These are phyloP conservation scores for Diplolepis rosae DNA, from an alignment of 2,888 invertebrate genomes.

Conservation along the genomic window DNA sequence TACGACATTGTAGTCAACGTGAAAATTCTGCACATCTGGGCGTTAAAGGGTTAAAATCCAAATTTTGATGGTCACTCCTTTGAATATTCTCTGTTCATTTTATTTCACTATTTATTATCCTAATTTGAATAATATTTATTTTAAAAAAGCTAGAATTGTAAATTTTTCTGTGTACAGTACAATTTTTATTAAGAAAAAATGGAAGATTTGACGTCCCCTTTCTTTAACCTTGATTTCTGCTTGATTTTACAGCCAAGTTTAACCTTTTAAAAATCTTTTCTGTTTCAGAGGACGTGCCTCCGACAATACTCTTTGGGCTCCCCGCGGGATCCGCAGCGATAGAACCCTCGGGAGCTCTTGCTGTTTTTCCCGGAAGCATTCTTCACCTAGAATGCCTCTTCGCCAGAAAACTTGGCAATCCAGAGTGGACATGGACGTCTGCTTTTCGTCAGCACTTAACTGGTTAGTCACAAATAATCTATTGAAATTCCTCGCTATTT, in stretches of 20 bases:
- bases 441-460: slow-evolving; percentile 85
- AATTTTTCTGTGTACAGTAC: neutral
- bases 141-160: too few relatives aligned
- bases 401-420: slow-evolving; percentile 84
- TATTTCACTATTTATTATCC: too few relatives aligned
- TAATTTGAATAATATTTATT: too few relatives aligned
- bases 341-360: slow-evolving; percentile 85
- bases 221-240: neutral
- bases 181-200: neutral
- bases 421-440: slow-evolving; percentile 93
- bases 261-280: slow-evolving; percentile 40
- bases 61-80: too few relatives aligned
- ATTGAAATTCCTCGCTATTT: too few relatives aligned
- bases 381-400: slow-evolving; percentile 89
- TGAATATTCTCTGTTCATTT: too few relatives aligned
- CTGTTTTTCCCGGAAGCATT: slow-evolving; percentile 87
- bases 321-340: slow-evolving; percentile 87
- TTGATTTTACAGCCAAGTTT: slow-evolving; percentile 45
- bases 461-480: slow-evolving; percentile 80
- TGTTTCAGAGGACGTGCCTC: slow-evolving; percentile 85
- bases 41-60: too few relatives aligned
- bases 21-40: too few relatives aligned
- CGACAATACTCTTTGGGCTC: slow-evolving; percentile 85
- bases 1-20: too few relatives aligned
- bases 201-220: neutral